phyloP scores from a whole-genome alignment of 2,888 invertebrate genomes.

The Andrena flavipes region DNA sequence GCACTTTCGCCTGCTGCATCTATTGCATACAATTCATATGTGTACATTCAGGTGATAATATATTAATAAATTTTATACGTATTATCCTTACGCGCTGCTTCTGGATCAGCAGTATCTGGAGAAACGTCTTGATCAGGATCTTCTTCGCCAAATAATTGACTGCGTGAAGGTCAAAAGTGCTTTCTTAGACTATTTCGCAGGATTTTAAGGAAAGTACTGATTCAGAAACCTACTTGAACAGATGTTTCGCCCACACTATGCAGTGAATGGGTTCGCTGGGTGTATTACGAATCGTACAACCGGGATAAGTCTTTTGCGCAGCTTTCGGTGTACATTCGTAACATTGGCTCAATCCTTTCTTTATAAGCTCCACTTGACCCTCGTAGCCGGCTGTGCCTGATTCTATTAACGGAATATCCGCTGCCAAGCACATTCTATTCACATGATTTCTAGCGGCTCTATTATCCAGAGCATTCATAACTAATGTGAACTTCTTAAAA shows the following conservation, averaged over 20 bases:
- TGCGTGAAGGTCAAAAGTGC: conserved; percentile 79
- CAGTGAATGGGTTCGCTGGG: conserved; percentile 99
- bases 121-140: conserved; percentile 99
- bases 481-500: conserved; percentile 95
- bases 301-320: conserved; percentile 96
- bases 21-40: conserved; percentile 47
- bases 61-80: conserved; percentile 8
- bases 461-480: conserved; percentile 99
- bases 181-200: conserved; percentile 3
- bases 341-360: conserved; percentile 95
- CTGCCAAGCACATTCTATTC: conserved; percentile 98
- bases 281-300: conserved; percentile 99
- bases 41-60: not conserved
- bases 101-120: conserved; percentile 98
- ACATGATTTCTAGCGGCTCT: conserved; percentile 98
- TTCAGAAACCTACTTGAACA: conserved; percentile 91
- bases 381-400: conserved; percentile 99
- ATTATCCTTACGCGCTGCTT: conserved; percentile 88
- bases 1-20: conserved; percentile 87
- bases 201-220: conserved; percentile 10
- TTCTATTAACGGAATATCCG: conserved; percentile 97
- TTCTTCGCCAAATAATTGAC: conserved; percentile 98
- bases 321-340: conserved; percentile 98
- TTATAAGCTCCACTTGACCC: conserved; percentile 96
- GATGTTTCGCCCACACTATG: conserved; percentile 99